Base-by-base conservation (phyloP, 64 coral and sea anemone genomes). In the Pocillopora verrucosa region DNA sequence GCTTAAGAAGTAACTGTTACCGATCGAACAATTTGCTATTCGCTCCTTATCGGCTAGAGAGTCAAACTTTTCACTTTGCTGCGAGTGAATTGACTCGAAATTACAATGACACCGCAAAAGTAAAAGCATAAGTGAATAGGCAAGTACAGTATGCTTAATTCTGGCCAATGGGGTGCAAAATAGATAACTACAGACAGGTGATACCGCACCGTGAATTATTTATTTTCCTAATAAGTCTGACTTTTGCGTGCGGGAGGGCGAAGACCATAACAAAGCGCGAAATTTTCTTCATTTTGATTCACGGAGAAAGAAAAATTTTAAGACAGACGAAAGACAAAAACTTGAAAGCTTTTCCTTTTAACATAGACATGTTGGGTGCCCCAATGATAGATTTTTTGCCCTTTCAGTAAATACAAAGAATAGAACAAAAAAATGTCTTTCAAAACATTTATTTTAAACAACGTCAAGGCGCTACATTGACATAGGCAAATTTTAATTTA, bases 141-240 rank as follows among this genome's bases (percentile, higher is more conserved):
- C 37, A 85, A 85, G 41, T 70, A 37, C 45, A 19, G 38, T 34
- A 63, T 51, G 51, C 35, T 85, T 72, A 22, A 20, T n/a, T 16
- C 38, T 22, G 34, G 9, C 63, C 62, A 65, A 84, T 51, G 35
- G 11, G 16, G 35, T 68, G 4, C 13, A 57, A 70, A 36, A 38
- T 85, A 56, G 82, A 85, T 38, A 72, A 57, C 70, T 38, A 3
- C 4, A 72, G 65, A 37, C 82, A 85, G 82, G 82, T 85, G 82
- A 56, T 65, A n/a, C 13, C 77, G 14, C 11, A 60, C n/a, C 26
- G 77, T 22, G 56, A 59, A 34, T 79, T 85, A 70, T 72, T 56
- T 10, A 36, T 72, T 85, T 57, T 41, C 17, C 3, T 5, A 15
- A 17, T n/a, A 13, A 12, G 38, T 12, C 11, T 19, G 65, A 20